Conservation (phyloP, 2,113 vertebrate species). For the Ciconia boyciana region DNA sequence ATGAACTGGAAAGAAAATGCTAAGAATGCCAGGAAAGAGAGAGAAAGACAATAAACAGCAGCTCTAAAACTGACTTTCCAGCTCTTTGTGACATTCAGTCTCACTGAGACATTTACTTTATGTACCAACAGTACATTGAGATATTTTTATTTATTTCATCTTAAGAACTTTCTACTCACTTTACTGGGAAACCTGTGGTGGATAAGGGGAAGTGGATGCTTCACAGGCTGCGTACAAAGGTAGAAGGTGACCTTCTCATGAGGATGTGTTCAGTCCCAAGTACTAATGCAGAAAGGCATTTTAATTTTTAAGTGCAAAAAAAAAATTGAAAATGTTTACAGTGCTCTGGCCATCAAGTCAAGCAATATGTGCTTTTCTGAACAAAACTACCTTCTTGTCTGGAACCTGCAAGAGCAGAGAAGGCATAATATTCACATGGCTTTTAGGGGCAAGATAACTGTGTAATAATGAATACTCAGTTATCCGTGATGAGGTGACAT, state of each 20-base stretch:
- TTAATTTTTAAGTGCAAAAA: neutral
- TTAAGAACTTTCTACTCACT: neutral
- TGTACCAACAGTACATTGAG: neutral
- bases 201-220: no score
- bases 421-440: neutral
- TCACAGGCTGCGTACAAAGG: neutral
- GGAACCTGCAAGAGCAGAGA: neutral
- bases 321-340: neutral
- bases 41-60: neutral
- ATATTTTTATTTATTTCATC: neutral
- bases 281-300: neutral
- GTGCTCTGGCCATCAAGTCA: neutral
- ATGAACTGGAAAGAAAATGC: slow-evolving; percentile 44
- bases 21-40: slow-evolving; percentile 1
- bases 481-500: neutral
- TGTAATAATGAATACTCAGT: neutral
- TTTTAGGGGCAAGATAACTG: neutral
- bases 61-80: neutral
- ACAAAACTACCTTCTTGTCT: neutral
- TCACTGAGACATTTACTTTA: neutral
- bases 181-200: neutral
- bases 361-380: neutral
- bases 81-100: neutral
- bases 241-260: neutral
- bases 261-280: neutral